A percentile compares a stretch with the other conserved stretches of the same genome.
Conservation (phyloP, 2,113 vertebrate genomes). For the Megaptera novaeangliae region DNA sequence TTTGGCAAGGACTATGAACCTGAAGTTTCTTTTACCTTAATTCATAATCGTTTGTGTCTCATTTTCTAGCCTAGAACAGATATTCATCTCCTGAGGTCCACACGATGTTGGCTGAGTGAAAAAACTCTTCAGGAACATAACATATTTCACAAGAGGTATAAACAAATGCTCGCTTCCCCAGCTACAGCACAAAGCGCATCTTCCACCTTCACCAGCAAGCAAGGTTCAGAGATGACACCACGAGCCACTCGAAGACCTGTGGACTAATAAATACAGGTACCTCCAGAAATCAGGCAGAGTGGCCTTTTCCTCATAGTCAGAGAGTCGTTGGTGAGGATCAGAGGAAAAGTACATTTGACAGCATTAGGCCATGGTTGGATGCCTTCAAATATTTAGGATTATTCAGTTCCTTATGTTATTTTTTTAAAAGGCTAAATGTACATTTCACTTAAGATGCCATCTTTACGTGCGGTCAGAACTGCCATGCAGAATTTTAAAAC, state of each 20-base stretch:
- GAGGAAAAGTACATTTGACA: not conserved
- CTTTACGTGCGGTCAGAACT: no score
- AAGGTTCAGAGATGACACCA: accelerated
- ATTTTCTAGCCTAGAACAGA: not conserved
- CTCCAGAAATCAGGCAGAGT: accelerated
- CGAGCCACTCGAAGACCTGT: accelerated
- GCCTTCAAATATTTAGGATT: not conserved
- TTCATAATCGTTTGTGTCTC: not conserved
- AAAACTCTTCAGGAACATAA: not conserved
- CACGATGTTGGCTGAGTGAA: accelerated
- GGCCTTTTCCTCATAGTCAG: accelerated
- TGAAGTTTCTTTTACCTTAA: not conserved
- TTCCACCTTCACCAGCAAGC: not conserved
- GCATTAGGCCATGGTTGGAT: accelerated
- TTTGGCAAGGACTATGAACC: not conserved
- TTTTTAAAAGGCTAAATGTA: not conserved
- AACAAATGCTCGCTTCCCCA: accelerated
- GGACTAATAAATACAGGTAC: accelerated
- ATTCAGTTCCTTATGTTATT: not conserved
- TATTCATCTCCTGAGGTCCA: not conserved
- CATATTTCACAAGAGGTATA: accelerated
- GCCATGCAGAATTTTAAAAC: not conserved
- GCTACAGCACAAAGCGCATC: accelerated
- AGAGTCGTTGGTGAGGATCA: not conserved
- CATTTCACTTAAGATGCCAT: not conserved